These are phyloP conservation scores for Machaerirhynchus nigripectus DNA, from an alignment of 2,113 vertebrate genomes.

Conservation along the genomic window DNA sequence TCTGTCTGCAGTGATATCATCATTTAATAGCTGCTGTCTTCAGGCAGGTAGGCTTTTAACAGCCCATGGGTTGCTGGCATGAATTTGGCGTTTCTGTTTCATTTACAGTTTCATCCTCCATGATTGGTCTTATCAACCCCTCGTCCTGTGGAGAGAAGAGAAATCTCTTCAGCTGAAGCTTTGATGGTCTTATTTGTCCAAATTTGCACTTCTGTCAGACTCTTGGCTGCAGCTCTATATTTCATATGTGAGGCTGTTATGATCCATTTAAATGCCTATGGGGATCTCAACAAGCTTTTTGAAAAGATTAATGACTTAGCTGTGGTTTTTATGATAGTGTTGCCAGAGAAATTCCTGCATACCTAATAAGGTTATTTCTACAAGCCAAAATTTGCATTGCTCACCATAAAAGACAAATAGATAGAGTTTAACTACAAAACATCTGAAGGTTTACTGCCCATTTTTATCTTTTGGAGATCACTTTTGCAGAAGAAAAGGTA, in stretches of 20 bases:
- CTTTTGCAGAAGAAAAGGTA: background rate
- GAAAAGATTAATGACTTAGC: constrained; percentile 70
- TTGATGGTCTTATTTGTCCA: constrained; percentile 64
- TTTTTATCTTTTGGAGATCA: background rate
- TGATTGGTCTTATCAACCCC: constrained; percentile 12
- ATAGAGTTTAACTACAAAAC: background rate
- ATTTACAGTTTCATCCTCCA: background rate
- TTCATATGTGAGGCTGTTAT: constrained; percentile 49
- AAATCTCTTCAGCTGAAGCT: constrained; percentile 36
- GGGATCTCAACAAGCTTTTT: constrained; percentile 68
- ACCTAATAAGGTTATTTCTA: constrained; percentile 60
- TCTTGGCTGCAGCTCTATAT: constrained; percentile 37
- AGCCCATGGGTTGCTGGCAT: background rate
- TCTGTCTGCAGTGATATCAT: background rate
- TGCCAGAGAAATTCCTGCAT: constrained; percentile 62
- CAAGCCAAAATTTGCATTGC: constrained; percentile 48
- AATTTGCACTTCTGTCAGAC: constrained; percentile 54
- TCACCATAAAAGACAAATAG: constrained; percentile 23
- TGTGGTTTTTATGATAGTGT: constrained; percentile 61
- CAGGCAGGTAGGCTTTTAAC: constrained; percentile 3
- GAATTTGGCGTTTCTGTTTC: background rate
- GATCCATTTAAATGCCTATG: constrained; percentile 66
- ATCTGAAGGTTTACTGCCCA: background rate
- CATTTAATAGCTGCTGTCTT: background rate
- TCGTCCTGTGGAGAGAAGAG: constrained; percentile 27